Evolutionary conservation across 2,888 invertebrate species (phyloP).

Genomic region (Eristalinus aeneus): DNA sequence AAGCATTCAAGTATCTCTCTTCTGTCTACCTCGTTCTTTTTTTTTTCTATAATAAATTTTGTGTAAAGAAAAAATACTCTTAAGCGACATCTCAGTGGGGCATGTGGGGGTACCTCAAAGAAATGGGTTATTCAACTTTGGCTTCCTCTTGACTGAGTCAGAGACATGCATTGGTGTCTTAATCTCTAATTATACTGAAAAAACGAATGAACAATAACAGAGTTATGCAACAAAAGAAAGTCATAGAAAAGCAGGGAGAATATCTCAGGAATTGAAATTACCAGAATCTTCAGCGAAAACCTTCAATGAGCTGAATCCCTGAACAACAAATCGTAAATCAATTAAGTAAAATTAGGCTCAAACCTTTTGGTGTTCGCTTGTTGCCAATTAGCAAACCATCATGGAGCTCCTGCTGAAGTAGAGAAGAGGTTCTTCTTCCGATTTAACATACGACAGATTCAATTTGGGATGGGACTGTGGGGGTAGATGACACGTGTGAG

Average conservation of each 20-base stretch:
- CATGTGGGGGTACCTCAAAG: constrained; percentile 21
- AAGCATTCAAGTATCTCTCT: constrained; percentile 9
- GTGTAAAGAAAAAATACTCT: constrained; percentile 15
- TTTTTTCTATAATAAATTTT: background rate
- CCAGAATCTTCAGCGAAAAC: background rate
- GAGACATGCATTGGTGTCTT: background rate
- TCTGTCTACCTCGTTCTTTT: background rate
- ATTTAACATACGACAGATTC: background rate
- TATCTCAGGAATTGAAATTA: background rate
- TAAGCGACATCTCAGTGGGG: constrained; percentile 27
- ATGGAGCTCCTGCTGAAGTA: constrained; percentile 10
- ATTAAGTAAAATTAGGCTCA: constrained; percentile 23
- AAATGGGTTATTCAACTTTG: constrained; percentile 22
- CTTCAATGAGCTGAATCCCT: background rate
- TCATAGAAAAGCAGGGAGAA: background rate
- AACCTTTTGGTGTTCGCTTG: background rate
- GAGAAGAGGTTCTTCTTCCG: constrained; percentile 8
- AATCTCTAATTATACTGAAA: background rate
- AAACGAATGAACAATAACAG: background rate
- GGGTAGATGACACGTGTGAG: constrained; percentile 23
- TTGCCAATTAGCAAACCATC: constrained; percentile 28
- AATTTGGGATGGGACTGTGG: background rate
- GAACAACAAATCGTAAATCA: background rate
- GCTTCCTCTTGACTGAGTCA: background rate
- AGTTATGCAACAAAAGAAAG: constrained; percentile 22